Evolutionary conservation across 2,888 invertebrate species (phyloP), one percentile per base, ranked within the genome.

Genomic region (Embidobia sp.): DNA sequence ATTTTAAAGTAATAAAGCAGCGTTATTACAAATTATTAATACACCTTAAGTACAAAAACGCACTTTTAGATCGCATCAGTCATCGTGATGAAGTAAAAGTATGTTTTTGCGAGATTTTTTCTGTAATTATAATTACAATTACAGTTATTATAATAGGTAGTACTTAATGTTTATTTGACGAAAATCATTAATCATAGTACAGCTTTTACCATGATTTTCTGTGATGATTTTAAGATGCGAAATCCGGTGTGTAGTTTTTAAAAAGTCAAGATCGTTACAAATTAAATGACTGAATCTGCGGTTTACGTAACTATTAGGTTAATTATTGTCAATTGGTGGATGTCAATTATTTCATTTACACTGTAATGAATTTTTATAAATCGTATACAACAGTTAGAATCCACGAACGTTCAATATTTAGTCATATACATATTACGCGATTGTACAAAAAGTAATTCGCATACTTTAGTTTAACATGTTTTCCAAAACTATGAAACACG

Each of bases 321-420:
- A 67, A 75, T 61, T 63, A n/a, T 33, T 61, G 67, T 75, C 74
- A 75, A 75, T 75, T 75, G 44, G 40, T 67, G 53, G 27, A 55
- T 55, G 74, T 75, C 74, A 75, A 75, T 67, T 75, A 67, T 67
- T 61, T 55, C 61, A 67, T 67, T 75, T 37, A 72, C 61, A 35
- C 18, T 15, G 3, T 19, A 72, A 48, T 72, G 53, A 63, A 46
- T 63, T 37, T 10, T 37, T 22, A 4, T 22, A 22, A 22, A 22
- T 22, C 6, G n/a, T n/a, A n/a, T n/a, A n/a, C n/a, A n/a, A n/a
- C n/a, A n/a, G n/a, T n/a, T n/a, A n/a, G n/a, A n/a, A n/a, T n/a
- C n/a, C n/a, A n/a, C n/a, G n/a, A n/a, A n/a, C n/a, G n/a, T n/a
- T n/a, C n/a, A n/a, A 22, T 22, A 22, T 4, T 6, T 22, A 22